A percentile compares a stretch with the other conserved stretches of the same genome.
phyloP scores from a whole-genome alignment of 1,140 invertebrate genomes.

The Ceratosolen fusciceps region DNA sequence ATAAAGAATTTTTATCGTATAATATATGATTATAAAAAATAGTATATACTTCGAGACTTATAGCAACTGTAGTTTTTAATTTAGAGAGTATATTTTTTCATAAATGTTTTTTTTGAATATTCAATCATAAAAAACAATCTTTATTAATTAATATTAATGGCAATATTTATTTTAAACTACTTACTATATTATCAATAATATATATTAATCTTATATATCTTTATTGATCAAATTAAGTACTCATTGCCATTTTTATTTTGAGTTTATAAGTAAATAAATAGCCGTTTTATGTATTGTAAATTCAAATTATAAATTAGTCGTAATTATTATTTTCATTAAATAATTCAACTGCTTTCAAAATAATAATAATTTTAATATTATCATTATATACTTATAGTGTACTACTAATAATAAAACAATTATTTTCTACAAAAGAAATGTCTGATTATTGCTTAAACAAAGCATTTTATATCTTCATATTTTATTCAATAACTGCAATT shows the following conservation, averaged over 20 bases:
- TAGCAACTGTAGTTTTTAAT: no score
- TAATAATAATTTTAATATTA: background rate
- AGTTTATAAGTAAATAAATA: conserved; percentile 25
- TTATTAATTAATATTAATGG: conserved; percentile 2
- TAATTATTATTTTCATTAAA: background rate
- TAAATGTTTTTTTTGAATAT: no score
- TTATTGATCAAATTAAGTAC: conserved; percentile 41
- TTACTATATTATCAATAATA: conserved; percentile 37
- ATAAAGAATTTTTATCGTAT: no score
- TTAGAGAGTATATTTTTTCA: no score
- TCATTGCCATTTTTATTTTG: conserved; percentile 47
- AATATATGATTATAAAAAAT: no score
- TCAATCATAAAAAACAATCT: no score
- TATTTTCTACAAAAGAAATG: no score
- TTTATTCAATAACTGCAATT: no score
- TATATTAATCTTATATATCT: conserved; percentile 38
- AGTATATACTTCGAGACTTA: no score
- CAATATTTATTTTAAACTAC: background rate
- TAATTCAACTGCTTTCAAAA: conserved; percentile 1
- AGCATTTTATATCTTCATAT: no score
- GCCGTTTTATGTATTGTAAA: conserved; percentile 9
- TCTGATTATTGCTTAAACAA: no score
- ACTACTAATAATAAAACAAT: background rate
- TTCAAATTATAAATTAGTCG: conserved; percentile 11
- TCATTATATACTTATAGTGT: background rate